Conservation (phyloP, 2,888 invertebrate species). For the Drosophila fungiperda region DNA sequence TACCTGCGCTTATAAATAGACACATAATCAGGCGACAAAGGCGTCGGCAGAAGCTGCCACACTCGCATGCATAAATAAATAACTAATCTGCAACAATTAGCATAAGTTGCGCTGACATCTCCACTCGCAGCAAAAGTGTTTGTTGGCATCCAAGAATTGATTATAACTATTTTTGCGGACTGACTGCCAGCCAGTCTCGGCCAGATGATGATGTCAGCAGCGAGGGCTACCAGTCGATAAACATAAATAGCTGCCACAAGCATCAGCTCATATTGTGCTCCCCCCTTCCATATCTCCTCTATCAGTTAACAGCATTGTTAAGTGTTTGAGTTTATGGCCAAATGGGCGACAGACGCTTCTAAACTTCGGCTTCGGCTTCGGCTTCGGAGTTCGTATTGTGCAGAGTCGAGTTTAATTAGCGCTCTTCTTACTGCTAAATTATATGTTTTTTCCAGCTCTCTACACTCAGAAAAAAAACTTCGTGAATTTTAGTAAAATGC, state of each 20-base stretch:
- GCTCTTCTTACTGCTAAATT: slow-evolving; percentile 77
- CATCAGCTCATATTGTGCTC: slow-evolving; percentile 1
- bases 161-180: slow-evolving; percentile 56
- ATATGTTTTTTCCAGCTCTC: slow-evolving; percentile 64
- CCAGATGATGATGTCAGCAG: slow-evolving; percentile 56
- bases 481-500: fast-evolving
- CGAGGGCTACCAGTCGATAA: slow-evolving; percentile 72
- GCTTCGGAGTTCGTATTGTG: not conserved
- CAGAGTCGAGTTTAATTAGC: slow-evolving; percentile 73
- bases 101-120: slow-evolving; percentile 69
- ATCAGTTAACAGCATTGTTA: slow-evolving; percentile 52
- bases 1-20: slow-evolving; percentile 75
- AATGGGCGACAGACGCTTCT: slow-evolving; percentile 64
- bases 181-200: not conserved
- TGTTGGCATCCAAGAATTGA: slow-evolving; percentile 44
- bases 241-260: slow-evolving; percentile 69
- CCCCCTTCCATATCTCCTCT: not conserved
- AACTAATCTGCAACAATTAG: slow-evolving; percentile 78
- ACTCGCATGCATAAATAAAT: slow-evolving; percentile 71
- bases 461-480: not conserved
- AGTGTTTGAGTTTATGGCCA: slow-evolving; percentile 76
- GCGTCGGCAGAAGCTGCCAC: slow-evolving; percentile 31
- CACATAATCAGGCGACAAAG: slow-evolving; percentile 80
- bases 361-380: slow-evolving; percentile 21
- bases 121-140: slow-evolving; percentile 40